A percentile compares a stretch with the other conserved stretches of the same genome.
Conservation (phyloP, 53 echinoderm and acorn worm genomes). For the Glandiceps talaboti region DNA sequence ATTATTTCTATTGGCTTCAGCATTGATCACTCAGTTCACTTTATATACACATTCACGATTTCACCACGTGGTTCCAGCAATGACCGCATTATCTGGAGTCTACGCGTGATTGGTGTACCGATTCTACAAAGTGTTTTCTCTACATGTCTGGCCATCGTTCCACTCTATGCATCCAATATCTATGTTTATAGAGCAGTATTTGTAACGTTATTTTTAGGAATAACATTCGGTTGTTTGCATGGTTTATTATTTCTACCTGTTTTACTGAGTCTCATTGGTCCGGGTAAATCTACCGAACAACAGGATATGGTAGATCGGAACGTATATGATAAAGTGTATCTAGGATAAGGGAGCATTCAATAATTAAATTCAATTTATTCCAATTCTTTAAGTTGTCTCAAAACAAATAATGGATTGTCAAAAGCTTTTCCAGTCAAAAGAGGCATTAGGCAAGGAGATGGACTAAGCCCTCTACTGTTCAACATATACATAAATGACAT, state of each 20-base stretch:
- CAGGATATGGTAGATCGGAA: too few relatives aligned
- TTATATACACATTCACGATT: constrained; percentile 31
- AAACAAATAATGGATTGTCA: too few relatives aligned
- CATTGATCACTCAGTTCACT: constrained; percentile 60
- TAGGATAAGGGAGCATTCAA: too few relatives aligned
- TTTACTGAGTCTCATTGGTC: constrained; percentile 17
- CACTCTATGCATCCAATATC: not conserved
- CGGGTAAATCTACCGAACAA: too few relatives aligned
- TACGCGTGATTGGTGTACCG: not conserved
- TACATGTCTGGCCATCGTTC: not conserved
- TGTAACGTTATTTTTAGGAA: constrained; percentile 75
- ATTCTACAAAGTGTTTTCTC: not conserved
- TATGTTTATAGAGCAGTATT: constrained; percentile 8
- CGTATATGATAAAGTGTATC: too few relatives aligned
- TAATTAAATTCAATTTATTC: too few relatives aligned
- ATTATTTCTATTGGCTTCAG: constrained; percentile 64
- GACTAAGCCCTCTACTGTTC: too few relatives aligned
- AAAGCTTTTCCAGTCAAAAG: too few relatives aligned
- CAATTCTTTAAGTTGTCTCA: too few relatives aligned
- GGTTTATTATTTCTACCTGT: constrained; percentile 2
- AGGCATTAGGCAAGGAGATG: too few relatives aligned
- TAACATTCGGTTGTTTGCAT: constrained; percentile 10
- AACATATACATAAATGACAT: too few relatives aligned
- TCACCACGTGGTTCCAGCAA: constrained; percentile 2
- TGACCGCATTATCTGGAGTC: not conserved